Evolutionary conservation across 2,888 invertebrate genomes (phyloP).

Genomic region (Lasiommata megera): DNA sequence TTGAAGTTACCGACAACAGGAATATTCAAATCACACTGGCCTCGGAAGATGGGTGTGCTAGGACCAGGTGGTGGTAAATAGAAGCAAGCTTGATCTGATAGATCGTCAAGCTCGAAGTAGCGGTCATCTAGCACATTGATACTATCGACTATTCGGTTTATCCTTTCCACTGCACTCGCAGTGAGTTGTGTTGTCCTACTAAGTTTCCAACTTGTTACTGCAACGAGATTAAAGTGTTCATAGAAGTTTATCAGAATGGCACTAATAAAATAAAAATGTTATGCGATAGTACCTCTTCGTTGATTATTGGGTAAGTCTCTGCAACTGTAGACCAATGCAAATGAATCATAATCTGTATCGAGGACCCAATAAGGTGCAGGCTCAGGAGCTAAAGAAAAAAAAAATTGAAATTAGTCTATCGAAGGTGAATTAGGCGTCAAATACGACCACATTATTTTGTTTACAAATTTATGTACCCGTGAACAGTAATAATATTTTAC

Average conservation of each 20-base stretch:
- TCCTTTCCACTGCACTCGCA: slow-evolving; percentile 28
- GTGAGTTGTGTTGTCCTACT: slow-evolving; percentile 34
- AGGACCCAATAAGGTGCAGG: slow-evolving; percentile 43
- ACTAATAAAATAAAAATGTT: too few species aligned
- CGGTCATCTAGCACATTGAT: slow-evolving; percentile 37
- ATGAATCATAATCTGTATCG: slow-evolving; percentile 81
- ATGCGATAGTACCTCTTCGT: slow-evolving; percentile 33
- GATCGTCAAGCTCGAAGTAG: slow-evolving; percentile 35
- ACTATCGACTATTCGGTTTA: slow-evolving; percentile 32
- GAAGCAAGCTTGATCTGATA: slow-evolving; percentile 39
- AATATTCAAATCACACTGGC: slow-evolving; percentile 43
- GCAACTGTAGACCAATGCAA: slow-evolving; percentile 83
- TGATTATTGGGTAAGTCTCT: slow-evolving; percentile 56
- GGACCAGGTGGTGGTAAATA: slow-evolving; percentile 38
- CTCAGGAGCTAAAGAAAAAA: slow-evolving; percentile 36
- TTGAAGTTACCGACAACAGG: slow-evolving; percentile 42
- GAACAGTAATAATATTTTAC: too few species aligned
- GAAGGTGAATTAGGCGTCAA: too few species aligned
- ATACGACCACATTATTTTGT: too few species aligned
- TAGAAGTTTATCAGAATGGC: too few species aligned
- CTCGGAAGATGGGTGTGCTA: slow-evolving; percentile 40
- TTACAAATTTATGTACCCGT: too few species aligned
- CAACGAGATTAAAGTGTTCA: slow-evolving; percentile 3
- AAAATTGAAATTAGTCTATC: not conserved
- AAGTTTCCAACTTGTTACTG: slow-evolving; percentile 43